Conservation (phyloP, 2,888 invertebrate species). For the Xylota segnis region DNA sequence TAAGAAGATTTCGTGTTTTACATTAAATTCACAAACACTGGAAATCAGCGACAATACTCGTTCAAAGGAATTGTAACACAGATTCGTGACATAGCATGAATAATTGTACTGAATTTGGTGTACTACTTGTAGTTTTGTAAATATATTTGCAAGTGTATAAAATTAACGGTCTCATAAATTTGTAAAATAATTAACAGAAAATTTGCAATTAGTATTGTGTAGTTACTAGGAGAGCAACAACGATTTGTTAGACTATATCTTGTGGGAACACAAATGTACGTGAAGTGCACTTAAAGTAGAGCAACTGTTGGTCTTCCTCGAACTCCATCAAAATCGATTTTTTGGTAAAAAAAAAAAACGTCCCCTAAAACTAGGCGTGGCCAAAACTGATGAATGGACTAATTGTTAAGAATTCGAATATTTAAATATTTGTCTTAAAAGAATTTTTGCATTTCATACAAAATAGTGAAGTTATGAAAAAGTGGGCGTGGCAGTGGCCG, state of each 20-base stretch:
- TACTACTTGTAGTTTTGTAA: slow-evolving; percentile 1
- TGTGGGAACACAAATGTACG: too few species aligned
- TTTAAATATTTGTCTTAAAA: too few species aligned
- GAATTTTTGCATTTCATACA: too few species aligned
- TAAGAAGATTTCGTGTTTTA: slow-evolving; percentile 40
- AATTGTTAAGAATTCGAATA: too few species aligned
- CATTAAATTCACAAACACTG: slow-evolving; percentile 34
- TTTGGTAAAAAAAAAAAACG: too few species aligned
- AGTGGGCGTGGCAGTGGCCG: too few species aligned
- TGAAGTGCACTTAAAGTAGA: too few species aligned
- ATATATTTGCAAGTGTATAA: slow-evolving; percentile 13
- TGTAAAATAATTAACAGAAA: background rate
- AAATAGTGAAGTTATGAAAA: too few species aligned
- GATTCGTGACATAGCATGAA: slow-evolving; percentile 25
- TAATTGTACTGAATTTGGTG: slow-evolving; percentile 8
- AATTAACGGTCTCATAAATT: background rate
- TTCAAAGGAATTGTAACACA: slow-evolving; percentile 10
- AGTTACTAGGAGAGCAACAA: background rate
- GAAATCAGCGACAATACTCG: background rate
- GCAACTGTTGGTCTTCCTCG: too few species aligned
- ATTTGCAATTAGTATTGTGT: background rate
- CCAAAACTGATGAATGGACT: too few species aligned
- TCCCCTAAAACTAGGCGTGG: too few species aligned
- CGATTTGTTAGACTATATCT: background rate
- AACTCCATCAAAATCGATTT: too few species aligned